Base-by-base conservation (phyloP, 2,797 vertebrate species). In the Protosalanx chinensis region DNA sequence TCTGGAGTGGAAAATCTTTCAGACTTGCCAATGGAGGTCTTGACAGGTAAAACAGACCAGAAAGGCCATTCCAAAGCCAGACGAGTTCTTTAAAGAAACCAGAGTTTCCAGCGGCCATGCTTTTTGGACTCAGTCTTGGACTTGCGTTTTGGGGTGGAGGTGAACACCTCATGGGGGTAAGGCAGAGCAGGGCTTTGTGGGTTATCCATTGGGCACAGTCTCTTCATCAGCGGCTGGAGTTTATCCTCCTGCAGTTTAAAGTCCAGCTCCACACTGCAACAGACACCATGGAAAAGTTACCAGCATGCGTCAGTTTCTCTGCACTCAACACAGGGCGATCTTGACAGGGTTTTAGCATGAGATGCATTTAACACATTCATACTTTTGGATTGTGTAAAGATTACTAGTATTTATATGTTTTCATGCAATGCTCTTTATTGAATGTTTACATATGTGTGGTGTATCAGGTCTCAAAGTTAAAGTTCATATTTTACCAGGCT, bases 161-260 rank as follows among this genome's bases (percentile, higher is more conserved):
- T 95, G 92, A 94, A 95, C 67, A 94, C 93, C 92, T 98, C 98
- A 82, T 96, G 97, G 88, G 96, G 87, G 85, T 98, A 99, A 95
- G 96, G 95, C 95, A 96, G 94, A 89, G 96, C 93, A 78, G 94
- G 94, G 73, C 94, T 96, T 91, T 95, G 95, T 91, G 94, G 92
- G 90, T 94, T 94, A 85, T 96, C 96, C 4, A 93, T 87, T 32
- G 96, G 94, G 78, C 95, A 96, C 85, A 99, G 94, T 91, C 94
- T 95, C 91, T 93, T 96, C 93, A 99, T 94, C 82, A 99, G 92
- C 23, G 96, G 93, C 86, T 95, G 96, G 15, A 99, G 92, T 79
- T 97, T 98, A 79, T 99, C 98, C 90, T 99, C 98, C 86, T 98
- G 98, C 82, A 94, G 96, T 86, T 99, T 99, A 81, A 99, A 99